These are phyloP conservation scores for Chrysolina oricalcia DNA, from an alignment of 2,888 invertebrate genomes.

Conservation along the genomic window DNA sequence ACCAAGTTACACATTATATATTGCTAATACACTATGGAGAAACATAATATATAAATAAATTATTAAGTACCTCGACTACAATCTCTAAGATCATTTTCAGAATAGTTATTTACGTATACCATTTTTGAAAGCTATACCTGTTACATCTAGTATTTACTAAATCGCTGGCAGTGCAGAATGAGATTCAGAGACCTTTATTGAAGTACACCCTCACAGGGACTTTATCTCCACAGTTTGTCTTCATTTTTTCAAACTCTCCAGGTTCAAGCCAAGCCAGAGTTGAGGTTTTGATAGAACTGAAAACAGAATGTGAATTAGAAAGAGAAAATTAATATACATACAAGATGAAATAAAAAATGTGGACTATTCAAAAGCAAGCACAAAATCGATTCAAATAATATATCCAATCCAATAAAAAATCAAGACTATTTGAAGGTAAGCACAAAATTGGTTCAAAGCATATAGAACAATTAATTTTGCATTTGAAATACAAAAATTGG, in stretches of 20 bases:
- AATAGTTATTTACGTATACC: slow-evolving; percentile 49
- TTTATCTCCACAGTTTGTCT: slow-evolving; percentile 77
- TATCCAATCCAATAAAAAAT: too few relatives aligned
- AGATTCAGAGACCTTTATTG: slow-evolving; percentile 89
- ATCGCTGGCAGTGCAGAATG: not conserved
- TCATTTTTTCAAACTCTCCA: slow-evolving; percentile 80
- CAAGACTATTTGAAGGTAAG: too few relatives aligned
- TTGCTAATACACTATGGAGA: not conserved
- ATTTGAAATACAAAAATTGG: too few relatives aligned
- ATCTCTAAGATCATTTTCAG: slow-evolving; percentile 9
- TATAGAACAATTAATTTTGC: too few relatives aligned
- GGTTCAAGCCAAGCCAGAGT: slow-evolving; percentile 84
- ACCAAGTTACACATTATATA: slow-evolving; percentile 14
- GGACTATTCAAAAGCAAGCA: too few relatives aligned
- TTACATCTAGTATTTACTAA: slow-evolving; percentile 26
- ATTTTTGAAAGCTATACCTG: slow-evolving; percentile 52
- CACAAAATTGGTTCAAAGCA: too few relatives aligned
- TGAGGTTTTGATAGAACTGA: slow-evolving; percentile 75
- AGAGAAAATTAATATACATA: too few relatives aligned
- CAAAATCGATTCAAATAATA: too few relatives aligned
- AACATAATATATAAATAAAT: slow-evolving; percentile 25
- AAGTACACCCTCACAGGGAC: slow-evolving; percentile 86
- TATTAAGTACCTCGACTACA: slow-evolving; percentile 7
- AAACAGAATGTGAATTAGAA: slow-evolving; percentile 26
- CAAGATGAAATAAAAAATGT: too few relatives aligned